phyloP scores from a whole-genome alignment of 2,113 vertebrate species.

The Nymphicus hollandicus region DNA sequence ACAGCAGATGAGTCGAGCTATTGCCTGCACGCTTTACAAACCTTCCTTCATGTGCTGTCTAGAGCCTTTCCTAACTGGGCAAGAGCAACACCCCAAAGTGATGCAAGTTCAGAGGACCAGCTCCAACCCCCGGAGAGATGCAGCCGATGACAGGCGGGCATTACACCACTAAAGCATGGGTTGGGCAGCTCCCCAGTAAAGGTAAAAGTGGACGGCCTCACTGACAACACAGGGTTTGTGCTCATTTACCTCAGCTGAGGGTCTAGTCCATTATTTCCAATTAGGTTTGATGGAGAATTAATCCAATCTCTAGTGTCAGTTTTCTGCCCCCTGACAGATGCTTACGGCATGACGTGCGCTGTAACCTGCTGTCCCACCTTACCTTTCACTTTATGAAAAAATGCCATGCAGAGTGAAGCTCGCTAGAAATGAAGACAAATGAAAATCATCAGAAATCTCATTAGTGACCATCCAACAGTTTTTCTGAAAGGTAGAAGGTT shows the following conservation, averaged over 20 bases:
- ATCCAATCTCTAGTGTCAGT: background rate
- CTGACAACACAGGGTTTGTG: background rate
- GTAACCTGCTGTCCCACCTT: background rate
- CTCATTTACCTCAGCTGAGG: background rate
- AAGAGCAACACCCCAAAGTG: background rate
- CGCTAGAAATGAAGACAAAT: constrained; percentile 45
- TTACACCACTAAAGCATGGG: fast-evolving
- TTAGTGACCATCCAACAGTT: constrained; percentile 39
- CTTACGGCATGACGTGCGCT: background rate
- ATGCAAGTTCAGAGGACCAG: background rate
- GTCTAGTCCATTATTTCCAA: constrained; percentile 1
- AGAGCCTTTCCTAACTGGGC: background rate
- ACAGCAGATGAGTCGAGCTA: background rate
- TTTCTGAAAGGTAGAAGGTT: background rate
- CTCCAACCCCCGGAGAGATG: fast-evolving
- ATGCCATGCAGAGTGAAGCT: background rate
- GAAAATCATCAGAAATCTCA: constrained; percentile 31
- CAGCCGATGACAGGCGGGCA: fast-evolving
- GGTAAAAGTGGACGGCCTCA: background rate
- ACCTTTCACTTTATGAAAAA: background rate
- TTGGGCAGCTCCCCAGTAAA: fast-evolving
- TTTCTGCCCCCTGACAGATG: constrained; percentile 23
- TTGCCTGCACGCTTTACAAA: background rate
- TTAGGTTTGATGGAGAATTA: constrained; percentile 13
- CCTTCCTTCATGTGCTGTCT: background rate